These are phyloP conservation scores for Eumaeus atala DNA, from an alignment of 1,140 invertebrate genomes.

Conservation along the genomic window DNA sequence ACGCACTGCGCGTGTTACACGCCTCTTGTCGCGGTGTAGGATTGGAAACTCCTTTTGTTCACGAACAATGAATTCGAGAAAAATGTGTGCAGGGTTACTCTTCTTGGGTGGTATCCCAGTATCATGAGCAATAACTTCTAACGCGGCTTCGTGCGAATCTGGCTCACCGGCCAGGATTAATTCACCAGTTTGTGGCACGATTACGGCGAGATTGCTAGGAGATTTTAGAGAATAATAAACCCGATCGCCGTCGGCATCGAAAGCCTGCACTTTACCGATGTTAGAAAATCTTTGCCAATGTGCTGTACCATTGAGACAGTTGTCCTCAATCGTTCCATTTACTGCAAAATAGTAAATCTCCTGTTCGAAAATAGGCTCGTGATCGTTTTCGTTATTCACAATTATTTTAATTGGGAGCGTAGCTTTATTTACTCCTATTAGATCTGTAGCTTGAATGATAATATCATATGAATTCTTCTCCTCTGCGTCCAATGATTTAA, in stretches of 20 bases:
- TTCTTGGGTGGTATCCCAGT: slow-evolving; percentile 81
- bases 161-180: slow-evolving; percentile 86
- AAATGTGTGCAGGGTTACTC: slow-evolving; percentile 82
- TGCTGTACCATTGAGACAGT: slow-evolving; percentile 70
- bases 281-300: slow-evolving; percentile 84
- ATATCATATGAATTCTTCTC: slow-evolving; percentile 79
- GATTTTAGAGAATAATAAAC: slow-evolving; percentile 87
- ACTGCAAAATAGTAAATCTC: slow-evolving; percentile 86
- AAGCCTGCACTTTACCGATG: slow-evolving; percentile 87
- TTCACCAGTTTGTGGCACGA: slow-evolving; percentile 94
- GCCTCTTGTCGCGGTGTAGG: slow-evolving; percentile 83
- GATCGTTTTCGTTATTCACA: slow-evolving; percentile 92
- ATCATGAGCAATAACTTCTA: slow-evolving; percentile 88
- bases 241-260: slow-evolving; percentile 90
- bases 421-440: slow-evolving; percentile 82
- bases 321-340: slow-evolving; percentile 73
- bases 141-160: slow-evolving; percentile 78
- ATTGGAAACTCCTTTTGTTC: slow-evolving; percentile 74
- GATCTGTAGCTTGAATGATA: slow-evolving; percentile 84
- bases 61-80: slow-evolving; percentile 83
- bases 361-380: slow-evolving; percentile 87
- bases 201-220: slow-evolving; percentile 85
- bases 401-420: slow-evolving; percentile 82
- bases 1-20: slow-evolving; percentile 89
- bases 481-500: slow-evolving; percentile 84